A percentile compares a stretch with the other conserved stretches of the same genome.
Conservation (phyloP, 2,888 invertebrate species). For the Argyresthia goedartella region DNA sequence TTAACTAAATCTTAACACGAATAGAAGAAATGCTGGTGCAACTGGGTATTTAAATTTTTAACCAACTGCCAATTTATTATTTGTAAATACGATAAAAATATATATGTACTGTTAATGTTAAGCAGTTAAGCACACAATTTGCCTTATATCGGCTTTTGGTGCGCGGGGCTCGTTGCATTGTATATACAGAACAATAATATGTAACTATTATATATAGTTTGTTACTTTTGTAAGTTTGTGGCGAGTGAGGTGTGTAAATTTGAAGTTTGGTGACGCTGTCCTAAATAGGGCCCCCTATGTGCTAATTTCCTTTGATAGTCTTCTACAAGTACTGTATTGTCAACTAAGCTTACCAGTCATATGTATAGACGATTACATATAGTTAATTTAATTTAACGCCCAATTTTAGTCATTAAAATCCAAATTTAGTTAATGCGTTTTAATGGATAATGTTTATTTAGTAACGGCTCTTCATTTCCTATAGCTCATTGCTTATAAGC, state of each 20-base stretch:
- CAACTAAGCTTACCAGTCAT: slow-evolving; percentile 69
- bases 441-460: slow-evolving; percentile 36
- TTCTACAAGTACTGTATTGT: slow-evolving; percentile 59
- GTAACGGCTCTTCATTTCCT: slow-evolving; percentile 41
- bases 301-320: slow-evolving; percentile 61
- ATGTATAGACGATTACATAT: slow-evolving; percentile 59
- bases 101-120: slow-evolving; percentile 42
- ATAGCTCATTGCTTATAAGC: slow-evolving; percentile 48
- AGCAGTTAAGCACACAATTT: slow-evolving; percentile 48
- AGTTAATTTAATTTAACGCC: slow-evolving; percentile 59
- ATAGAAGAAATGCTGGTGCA: slow-evolving; percentile 41
- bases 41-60: slow-evolving; percentile 32
- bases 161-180: slow-evolving; percentile 49
- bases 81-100: slow-evolving; percentile 60
- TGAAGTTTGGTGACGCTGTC: slow-evolving; percentile 31
- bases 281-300: slow-evolving; percentile 27
- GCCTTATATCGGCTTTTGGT: slow-evolving; percentile 44
- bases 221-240: slow-evolving; percentile 63
- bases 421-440: slow-evolving; percentile 68
- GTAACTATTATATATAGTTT: slow-evolving; percentile 55
- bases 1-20: slow-evolving; percentile 44
- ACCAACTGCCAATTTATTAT: slow-evolving; percentile 50
- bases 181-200: slow-evolving; percentile 62
- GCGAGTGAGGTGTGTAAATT: slow-evolving; percentile 51
- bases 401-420: slow-evolving; percentile 68